Base-by-base conservation (phyloP, 2,888 invertebrate species). In the Eilema depressum region DNA sequence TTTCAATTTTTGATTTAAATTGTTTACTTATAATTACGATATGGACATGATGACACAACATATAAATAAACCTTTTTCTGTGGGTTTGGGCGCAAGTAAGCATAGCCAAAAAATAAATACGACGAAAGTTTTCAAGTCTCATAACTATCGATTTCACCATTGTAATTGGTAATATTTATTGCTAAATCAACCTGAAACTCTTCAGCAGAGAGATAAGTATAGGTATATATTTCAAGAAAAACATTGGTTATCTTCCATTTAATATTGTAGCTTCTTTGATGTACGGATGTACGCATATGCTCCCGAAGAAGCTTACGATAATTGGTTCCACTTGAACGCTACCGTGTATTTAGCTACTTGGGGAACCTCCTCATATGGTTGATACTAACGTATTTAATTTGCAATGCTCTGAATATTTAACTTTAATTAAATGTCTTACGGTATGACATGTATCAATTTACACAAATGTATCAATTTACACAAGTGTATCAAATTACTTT, bases 271-370 rank as follows among this genome's bases (percentile, higher is more conserved):
- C 20, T n/a, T n/a, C n/a, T 53, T 53, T n/a, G n/a, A n/a, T n/a
- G n/a, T n/a, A n/a, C n/a, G n/a, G 53, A 53, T 53, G 53, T 53
- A 53, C 20, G 53, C 53, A 53, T 20, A 47, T 53, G n/a, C 2
- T 53, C n/a, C n/a, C n/a, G 10, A 53, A 53, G 53, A 53, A 53
- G 53, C 53, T 53, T 53, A 53, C 53, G 53, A n/a, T 53, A 53
- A 53, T 53, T n/a, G 53, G 53, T 53, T 53, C n/a, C n/a, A 53
- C 53, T 53, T 53, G 53, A 53, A 53, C 53, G 53, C 20, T 53
- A 5, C n/a, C 53, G 53, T 53, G n/a, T 53, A n/a, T n/a, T 47
- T 53, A n/a, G n/a, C n/a, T 53, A 53, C 8, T n/a, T 47, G 0
- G 8, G 47, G 5, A 47, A 20, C 53, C 53, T n/a, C 20, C 20